Base-by-base conservation (phyloP, 2,113 vertebrate genomes). In the Egretta garzetta region DNA sequence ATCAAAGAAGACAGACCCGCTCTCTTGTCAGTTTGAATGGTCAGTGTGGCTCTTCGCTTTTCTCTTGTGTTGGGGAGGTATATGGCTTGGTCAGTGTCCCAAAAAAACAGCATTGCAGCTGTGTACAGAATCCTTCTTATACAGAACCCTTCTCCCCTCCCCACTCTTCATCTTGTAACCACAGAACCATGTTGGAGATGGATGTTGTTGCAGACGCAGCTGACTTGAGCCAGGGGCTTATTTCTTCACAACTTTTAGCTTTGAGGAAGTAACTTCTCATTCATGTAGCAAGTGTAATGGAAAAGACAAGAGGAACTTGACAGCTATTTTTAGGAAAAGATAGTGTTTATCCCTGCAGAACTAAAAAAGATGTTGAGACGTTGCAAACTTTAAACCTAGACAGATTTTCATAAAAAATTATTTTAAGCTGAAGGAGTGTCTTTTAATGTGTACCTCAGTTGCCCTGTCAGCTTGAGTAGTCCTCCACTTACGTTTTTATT, bases 221-320 rank as follows among this genome's bases (percentile, higher is more conserved):
- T 92, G 71, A 88, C 67, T 80, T 49, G 59, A 86, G 50, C 80
- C 64, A 67, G 41, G 74, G 55, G 12, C 30, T 47, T 59, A 6
- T 81, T 92, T 93, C 59, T 67, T 93, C 55, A 86, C 55, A 71
- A 56, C 60, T 94, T 93, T 92, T 86, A 67, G 60, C 63, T 92
- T 45, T 81, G 68, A 92, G 89, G 93, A 97, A 91, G 60, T 88
- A 92, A 80, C 73, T 89, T 91, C 53, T 95, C 47, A 52, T 93
- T 96, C 15, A 12, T 81, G 60, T 84, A 67, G 64, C 33, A 84
- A 82, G 52, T 55, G 76, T 62, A 75, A 75, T 91, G 88, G 89
- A 97, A 95, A 88, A 91, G 72, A 60, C 50, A 88, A 89, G 91
- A 93, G 93, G 86, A 96, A 96, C 80, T 81, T 81, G 39, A 64